Percentiles rank a stretch among this genome's conserved stretches.
Evolutionary conservation across 2,888 invertebrate species (phyloP).

Genomic region (Aethes cnicana): DNA sequence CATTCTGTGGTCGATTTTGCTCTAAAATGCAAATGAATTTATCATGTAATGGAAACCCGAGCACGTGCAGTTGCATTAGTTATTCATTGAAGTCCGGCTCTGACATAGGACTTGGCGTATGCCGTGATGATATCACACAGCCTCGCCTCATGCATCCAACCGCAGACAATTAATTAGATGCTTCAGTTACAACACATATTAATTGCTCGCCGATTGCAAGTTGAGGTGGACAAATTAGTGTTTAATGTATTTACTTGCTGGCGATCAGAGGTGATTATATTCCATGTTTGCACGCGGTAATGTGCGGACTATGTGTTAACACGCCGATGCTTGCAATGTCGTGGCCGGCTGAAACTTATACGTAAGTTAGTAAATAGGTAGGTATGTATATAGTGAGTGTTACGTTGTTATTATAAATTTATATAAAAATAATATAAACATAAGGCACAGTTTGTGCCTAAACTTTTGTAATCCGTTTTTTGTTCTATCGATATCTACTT

Average conservation of each 20-base stretch:
- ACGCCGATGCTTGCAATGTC: not conserved
- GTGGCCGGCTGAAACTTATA: not conserved
- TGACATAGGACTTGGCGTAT: conserved; percentile 42
- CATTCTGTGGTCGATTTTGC: conserved; percentile 42
- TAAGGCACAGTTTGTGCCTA: too few species aligned
- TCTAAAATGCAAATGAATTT: conserved; percentile 58
- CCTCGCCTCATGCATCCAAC: conserved; percentile 2
- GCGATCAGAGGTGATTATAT: conserved; percentile 1
- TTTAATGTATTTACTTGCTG: conserved; percentile 23
- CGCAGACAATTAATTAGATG: conserved; percentile 19
- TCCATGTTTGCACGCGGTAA: conserved; percentile 6
- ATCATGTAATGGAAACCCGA: conserved; percentile 52
- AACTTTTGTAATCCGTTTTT: too few species aligned
- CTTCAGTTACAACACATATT: conserved; percentile 25
- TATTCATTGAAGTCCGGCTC: conserved; percentile 55
- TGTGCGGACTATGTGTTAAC: conserved; percentile 11
- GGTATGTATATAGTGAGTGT: too few species aligned
- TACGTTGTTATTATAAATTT: too few species aligned
- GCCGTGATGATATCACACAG: conserved; percentile 29
- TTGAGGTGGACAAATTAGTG: conserved; percentile 24
- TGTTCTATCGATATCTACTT: too few species aligned
- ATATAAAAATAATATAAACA: too few species aligned
- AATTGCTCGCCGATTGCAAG: conserved; percentile 24
- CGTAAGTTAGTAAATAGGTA: too few species aligned
- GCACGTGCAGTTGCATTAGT: conserved; percentile 52